Evolutionary conservation across 2,113 vertebrate genomes (phyloP), one percentile per base, ranked within the genome.

Genomic region (Madoqua kirkii): DNA sequence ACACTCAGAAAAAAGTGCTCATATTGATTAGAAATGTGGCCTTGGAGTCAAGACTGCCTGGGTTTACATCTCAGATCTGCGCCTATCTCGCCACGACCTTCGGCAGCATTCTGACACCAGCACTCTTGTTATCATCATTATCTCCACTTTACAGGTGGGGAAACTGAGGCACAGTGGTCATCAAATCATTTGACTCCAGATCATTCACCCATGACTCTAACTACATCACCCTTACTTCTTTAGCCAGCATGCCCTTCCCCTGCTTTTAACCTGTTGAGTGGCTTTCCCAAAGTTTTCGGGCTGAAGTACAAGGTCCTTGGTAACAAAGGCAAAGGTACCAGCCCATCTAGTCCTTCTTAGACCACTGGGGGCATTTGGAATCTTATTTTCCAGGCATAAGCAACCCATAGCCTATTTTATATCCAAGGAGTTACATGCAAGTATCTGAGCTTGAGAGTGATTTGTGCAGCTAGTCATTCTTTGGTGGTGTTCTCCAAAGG

Each of bases 401-500:
- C 45, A 55, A 78, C 12, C 19, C 54, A 19, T 21, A 59, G 55
- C 40, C 54, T 23, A 1, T 52, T 79, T 64, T 52, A 8, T 76
- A 60, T 86, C 67, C 43, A 55, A n/a, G 33, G 17, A 67, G 40
- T 88, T 93, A 71, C 52, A n/a, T 5, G 6, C 43, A 82, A 21
- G 5, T 25, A 64, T 36, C 55, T 43, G 67, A 36, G 4, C 57
- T 88, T 81, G 74, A 97, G 43, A 94, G 54, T 79, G 48, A 64
- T 52, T 96, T 96, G 83, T 89, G 55, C 91, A 59, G 86, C 96
- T 98, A 98, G 98, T 96, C 96, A 78, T 96, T 98, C 87, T 91
- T 98, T 98, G 96, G 96, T 96, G 93, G 71, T 93, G 83, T 87
- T 97, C 98, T 29, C 96, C 97, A 98, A 97, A 64, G 94, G 96